A percentile compares a stretch with the other conserved stretches of the same genome.
Conservation (phyloP, 1,140 invertebrate genomes). For the Acromyrmex charruanus region DNA sequence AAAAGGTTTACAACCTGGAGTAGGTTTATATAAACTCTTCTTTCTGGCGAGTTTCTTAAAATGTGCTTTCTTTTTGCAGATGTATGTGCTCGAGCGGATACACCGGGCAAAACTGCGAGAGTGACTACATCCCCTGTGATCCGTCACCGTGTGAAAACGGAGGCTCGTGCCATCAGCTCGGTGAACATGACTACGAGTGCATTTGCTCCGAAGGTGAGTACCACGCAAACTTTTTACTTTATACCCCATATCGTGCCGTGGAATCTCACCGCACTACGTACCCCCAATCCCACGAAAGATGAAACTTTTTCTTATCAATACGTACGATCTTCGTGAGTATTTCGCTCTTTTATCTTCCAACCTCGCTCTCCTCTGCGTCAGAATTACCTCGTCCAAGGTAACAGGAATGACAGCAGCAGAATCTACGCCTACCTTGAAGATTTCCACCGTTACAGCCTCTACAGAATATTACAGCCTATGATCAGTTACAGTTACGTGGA, state of each 20-base stretch:
- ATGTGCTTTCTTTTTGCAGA: slow-evolving; percentile 86
- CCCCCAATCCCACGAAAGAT: slow-evolving; percentile 19
- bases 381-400: slow-evolving; percentile 29
- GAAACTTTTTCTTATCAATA: slow-evolving; percentile 58
- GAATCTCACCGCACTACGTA: slow-evolving; percentile 2
- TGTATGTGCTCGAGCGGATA: slow-evolving; percentile 96
- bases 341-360: not conserved
- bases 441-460: not conserved
- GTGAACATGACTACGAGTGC: slow-evolving; percentile 93
- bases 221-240: slow-evolving; percentile 16
- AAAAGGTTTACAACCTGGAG: not conserved
- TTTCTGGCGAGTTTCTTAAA: not conserved
- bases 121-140: slow-evolving; percentile 95
- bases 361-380: not conserved
- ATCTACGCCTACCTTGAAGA: not conserved
- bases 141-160: slow-evolving; percentile 96
- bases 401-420: slow-evolving; percentile 33
- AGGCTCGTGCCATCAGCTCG: slow-evolving; percentile 92
- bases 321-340: slow-evolving; percentile 40
- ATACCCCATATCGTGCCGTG: not conserved
- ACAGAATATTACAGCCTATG: slow-evolving; percentile 3
- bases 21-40: not conserved
- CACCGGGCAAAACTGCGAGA: slow-evolving; percentile 96
- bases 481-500: slow-evolving; percentile 19
- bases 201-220: slow-evolving; percentile 94